Base-by-base conservation (phyloP, 2,113 vertebrate species). In the Daubentonia madagascariensis region DNA sequence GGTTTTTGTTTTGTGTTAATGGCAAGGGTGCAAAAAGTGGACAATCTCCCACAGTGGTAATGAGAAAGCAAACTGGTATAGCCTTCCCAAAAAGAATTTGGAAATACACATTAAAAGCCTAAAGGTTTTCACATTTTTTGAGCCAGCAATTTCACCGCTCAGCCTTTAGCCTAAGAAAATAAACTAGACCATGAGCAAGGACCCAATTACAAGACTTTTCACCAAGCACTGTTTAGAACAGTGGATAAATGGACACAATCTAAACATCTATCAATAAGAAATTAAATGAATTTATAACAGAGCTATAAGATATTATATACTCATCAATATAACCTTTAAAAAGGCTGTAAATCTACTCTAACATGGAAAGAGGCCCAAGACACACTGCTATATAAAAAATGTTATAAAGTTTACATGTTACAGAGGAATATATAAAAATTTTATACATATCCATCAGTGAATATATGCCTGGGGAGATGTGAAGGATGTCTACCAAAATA, bases 61-160 rank as follows among this genome's bases (percentile, higher is more conserved):
- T 65, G 16, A 68, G 37, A 93, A 87, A 91, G 32, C 48, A 83
- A 93, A 93, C 6, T 59, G 68, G 14, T 70, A n/a, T 13, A 61
- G 52, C 17, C 80, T 70, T 91, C 59, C 80, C 70, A 54, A 67
- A 57, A 78, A 93, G 20, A 84, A 91, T 48, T 40, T 85, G 16
- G 63, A 95, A 96, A 84, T 63, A 95, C 8, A 88, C 30, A 92
- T 63, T 76, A 92, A 92, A 57, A 81, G 14, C 20, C 76, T 83
- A 35, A 48, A 61, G 11, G 17, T 63, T 63, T 63, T 84, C 54
- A 61, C 10, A 61, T 76, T 86, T 91, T 93, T 94, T 83, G 84
- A 97, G 61, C 37, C 54, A 81, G 16, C 3, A 68, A 96, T 65
- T 72, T 94, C 45, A 95, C 35, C 78, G 32, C 68, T 94, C 40